Conservation (phyloP, 2,797 vertebrate genomes). For the Margarornis squamiger region DNA sequence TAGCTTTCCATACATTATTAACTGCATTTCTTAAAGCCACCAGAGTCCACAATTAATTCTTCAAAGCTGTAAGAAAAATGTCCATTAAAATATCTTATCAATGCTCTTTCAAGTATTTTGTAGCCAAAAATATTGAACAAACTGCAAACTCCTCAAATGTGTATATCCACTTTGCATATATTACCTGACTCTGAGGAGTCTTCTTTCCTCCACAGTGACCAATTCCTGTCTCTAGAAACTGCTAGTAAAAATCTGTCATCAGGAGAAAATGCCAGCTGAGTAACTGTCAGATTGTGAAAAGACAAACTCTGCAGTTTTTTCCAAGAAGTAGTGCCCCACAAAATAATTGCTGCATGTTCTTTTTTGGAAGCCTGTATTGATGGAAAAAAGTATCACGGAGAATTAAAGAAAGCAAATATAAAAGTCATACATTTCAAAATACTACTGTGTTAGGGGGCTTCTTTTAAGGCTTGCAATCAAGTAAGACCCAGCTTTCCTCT, state of each 20-base stretch:
- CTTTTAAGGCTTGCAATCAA: background rate
- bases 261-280: constrained; percentile 95
- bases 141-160: background rate
- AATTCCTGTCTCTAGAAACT: constrained; percentile 94
- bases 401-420: background rate
- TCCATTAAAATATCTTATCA: background rate
- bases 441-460: background rate
- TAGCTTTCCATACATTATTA: background rate
- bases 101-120: background rate
- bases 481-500: background rate
- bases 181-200: constrained; percentile 80
- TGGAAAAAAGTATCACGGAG: background rate
- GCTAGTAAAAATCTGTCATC: constrained; percentile 86
- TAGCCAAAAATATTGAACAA: background rate
- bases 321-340: constrained; percentile 91
- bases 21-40: background rate
- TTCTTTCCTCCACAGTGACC: constrained; percentile 91
- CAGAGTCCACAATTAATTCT: background rate
- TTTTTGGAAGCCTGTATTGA: constrained; percentile 88
- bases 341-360: constrained; percentile 90
- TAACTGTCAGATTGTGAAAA: constrained; percentile 93
- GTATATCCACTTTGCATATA: background rate
- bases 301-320: constrained; percentile 88
- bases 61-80: background rate
- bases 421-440: background rate